These are phyloP conservation scores for Diachasma alloeum DNA, from an alignment of 1,140 invertebrate species.

Conservation along the genomic window DNA sequence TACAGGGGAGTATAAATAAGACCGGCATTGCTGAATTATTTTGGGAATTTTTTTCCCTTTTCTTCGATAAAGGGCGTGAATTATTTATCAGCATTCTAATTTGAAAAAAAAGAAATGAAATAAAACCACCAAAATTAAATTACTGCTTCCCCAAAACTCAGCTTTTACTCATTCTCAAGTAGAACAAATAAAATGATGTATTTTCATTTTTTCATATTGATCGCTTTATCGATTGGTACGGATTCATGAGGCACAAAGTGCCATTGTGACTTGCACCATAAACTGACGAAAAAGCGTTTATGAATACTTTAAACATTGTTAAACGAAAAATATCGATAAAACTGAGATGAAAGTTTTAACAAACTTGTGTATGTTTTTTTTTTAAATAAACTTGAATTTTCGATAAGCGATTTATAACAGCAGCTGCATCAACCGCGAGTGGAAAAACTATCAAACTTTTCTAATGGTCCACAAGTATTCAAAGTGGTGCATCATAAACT, in stretches of 20 bases:
- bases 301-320: slow-evolving; percentile 15
- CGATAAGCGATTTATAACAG: slow-evolving; percentile 24
- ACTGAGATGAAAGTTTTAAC: neutral
- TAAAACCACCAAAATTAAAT: too few relatives aligned
- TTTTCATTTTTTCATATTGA: neutral
- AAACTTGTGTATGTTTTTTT: neutral
- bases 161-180: too few relatives aligned
- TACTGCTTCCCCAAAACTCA: too few relatives aligned
- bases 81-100: neutral
- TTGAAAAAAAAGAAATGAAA: neutral
- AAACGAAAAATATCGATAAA: neutral
- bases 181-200: too few relatives aligned
- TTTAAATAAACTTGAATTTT: slow-evolving; percentile 2
- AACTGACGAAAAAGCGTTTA: neutral
- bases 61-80: neutral
- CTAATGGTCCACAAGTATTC: slow-evolving; percentile 22
- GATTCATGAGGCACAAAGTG: neutral
- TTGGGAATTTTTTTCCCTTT: neutral
- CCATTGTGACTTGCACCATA: neutral
- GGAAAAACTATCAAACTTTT: slow-evolving; percentile 48
- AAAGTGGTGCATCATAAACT: neutral
- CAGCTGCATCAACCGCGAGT: slow-evolving; percentile 40
- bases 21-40: neutral
- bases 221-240: neutral
- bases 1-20: neutral